phyloP scores from a whole-genome alignment of 2,797 vertebrate genomes.

The Rhinoraja longicauda region DNA sequence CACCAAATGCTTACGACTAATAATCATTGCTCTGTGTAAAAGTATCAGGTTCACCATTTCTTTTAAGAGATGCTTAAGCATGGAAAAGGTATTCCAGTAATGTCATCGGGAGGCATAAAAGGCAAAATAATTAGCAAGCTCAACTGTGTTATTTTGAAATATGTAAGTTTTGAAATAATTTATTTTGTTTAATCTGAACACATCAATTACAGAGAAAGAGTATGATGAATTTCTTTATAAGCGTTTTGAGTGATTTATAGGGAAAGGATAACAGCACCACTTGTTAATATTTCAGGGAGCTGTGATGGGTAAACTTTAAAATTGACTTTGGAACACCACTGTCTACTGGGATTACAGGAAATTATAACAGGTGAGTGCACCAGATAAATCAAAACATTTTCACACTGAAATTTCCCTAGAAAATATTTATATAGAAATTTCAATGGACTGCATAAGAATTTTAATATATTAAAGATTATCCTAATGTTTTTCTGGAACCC shows the following conservation, averaged over 20 bases:
- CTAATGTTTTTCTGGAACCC: neutral
- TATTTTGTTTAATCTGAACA: neutral
- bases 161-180: neutral
- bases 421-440: neutral
- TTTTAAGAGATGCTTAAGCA: neutral
- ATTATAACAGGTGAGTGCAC: neutral
- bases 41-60: neutral
- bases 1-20: neutral
- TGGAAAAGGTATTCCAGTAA: neutral
- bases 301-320: slow-evolving; percentile 8
- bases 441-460: neutral
- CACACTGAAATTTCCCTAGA: neutral
- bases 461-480: slow-evolving; percentile 26
- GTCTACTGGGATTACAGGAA: slow-evolving; percentile 14
- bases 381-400: slow-evolving; percentile 19
- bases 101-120: neutral
- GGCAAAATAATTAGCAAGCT: neutral
- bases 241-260: slow-evolving; percentile 16
- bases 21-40: neutral
- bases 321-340: slow-evolving; percentile 11
- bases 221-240: neutral
- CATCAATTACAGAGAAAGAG: neutral
- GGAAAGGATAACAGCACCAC: slow-evolving; percentile 1
- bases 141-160: neutral
- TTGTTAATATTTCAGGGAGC: neutral